Evolutionary conservation across 2,797 vertebrate species (phyloP).

Genomic region (Allobates femoralis): DNA sequence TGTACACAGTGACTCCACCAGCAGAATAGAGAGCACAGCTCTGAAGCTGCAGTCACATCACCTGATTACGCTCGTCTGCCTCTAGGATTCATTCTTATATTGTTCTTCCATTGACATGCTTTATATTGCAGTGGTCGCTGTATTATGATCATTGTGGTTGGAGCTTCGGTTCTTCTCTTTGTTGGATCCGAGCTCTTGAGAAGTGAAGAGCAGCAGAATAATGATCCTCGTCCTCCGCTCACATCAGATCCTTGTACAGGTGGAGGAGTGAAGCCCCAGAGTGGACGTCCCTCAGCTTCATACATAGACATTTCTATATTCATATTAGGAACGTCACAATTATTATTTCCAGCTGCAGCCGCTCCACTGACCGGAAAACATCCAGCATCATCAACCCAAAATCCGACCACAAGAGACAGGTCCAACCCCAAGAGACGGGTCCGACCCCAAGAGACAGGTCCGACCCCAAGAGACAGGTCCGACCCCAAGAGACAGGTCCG

Average conservation of each 20-base stretch:
- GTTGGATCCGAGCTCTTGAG: not conserved
- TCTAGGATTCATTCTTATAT: not conserved
- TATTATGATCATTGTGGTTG: constrained; percentile 1
- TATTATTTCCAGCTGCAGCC: not conserved
- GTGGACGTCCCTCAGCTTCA: not conserved
- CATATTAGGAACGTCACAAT: constrained; percentile 8
- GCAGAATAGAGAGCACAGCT: too few species aligned
- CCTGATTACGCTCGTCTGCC: too few species aligned
- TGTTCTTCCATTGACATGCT: not conserved
- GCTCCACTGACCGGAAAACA: not conserved
- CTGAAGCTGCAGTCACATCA: too few species aligned
- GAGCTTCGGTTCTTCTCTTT: not conserved
- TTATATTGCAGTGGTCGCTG: constrained; percentile 1
- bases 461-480: too few species aligned
- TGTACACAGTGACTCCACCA: too few species aligned
- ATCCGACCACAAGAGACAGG: too few species aligned
- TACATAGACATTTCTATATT: not conserved
- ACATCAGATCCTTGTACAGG: not conserved
- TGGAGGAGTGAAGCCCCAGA: not conserved
- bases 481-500: too few species aligned
- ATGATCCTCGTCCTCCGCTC: not conserved
- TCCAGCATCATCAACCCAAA: too few species aligned
- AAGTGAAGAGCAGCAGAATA: not conserved
- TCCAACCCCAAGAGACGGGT: too few species aligned
- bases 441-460: too few species aligned